Percentiles rank a stretch among this genome's conserved stretches.
Conservation (phyloP, 1,140 invertebrate species). For the Drosophila paulistorum region DNA sequence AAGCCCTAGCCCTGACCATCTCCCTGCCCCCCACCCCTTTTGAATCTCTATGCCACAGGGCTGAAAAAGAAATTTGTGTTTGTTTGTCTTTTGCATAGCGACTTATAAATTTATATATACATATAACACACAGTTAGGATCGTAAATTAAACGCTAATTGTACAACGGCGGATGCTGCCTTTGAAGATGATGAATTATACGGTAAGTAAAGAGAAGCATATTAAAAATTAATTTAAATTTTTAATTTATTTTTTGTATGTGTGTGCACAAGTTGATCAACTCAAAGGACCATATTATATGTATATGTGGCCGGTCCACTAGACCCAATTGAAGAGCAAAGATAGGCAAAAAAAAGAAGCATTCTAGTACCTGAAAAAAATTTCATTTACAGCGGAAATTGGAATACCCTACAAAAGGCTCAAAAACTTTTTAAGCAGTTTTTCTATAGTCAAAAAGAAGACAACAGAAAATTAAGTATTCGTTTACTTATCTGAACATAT, state of each 20-base stretch:
- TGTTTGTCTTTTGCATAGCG: slow-evolving; percentile 24
- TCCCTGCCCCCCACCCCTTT: background rate
- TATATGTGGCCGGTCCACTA: background rate
- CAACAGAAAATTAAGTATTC: too few species aligned
- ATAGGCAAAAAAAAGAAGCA: background rate
- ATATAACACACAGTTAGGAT: slow-evolving; percentile 39
- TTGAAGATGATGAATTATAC: slow-evolving; percentile 70
- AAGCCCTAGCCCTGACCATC: background rate
- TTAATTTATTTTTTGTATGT: slow-evolving; percentile 57
- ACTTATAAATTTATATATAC: background rate
- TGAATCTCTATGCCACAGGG: background rate
- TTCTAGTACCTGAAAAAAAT: background rate
- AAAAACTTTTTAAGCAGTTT: too few species aligned
- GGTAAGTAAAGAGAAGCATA: slow-evolving; percentile 34
- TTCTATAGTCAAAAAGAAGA: too few species aligned
- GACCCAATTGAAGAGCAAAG: slow-evolving; percentile 6
- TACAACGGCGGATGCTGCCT: slow-evolving; percentile 28
- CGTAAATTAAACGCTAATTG: slow-evolving; percentile 77
- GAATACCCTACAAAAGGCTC: background rate
- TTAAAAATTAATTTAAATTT: slow-evolving; percentile 78
- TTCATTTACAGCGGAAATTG: background rate
- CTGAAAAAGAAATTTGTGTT: slow-evolving; percentile 31
- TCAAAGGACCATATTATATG: background rate
- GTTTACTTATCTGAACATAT: too few species aligned
- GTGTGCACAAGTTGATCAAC: slow-evolving; percentile 37